Evolutionary conservation across 2,797 vertebrate genomes (phyloP).

Genomic region (Falco peregrinus): DNA sequence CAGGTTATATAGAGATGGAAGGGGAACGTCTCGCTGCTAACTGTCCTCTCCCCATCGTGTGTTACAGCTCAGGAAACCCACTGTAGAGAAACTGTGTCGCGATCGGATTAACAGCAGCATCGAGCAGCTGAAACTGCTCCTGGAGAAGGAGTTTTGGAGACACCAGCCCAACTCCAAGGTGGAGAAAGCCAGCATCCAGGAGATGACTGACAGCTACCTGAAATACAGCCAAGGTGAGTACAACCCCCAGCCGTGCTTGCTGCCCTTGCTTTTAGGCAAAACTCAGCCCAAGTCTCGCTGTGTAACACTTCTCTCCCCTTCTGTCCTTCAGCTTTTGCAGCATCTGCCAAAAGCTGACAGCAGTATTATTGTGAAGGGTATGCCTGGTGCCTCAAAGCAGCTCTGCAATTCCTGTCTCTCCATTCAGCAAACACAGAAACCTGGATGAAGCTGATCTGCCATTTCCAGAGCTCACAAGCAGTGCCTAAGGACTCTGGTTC

Average conservation of each 20-base stretch:
- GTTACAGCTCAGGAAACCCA: conserved; percentile 82
- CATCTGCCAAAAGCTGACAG: conserved; percentile 43
- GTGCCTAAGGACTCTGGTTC: conserved; percentile 25
- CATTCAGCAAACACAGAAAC: conserved; percentile 77
- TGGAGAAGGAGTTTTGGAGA: conserved; percentile 78
- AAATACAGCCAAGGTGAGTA: conserved; percentile 74
- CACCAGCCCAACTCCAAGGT: conserved; percentile 80
- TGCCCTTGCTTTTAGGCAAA: not conserved
- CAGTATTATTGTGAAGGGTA: conserved; percentile 78
- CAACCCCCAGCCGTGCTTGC: accelerated
- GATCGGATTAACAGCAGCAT: conserved; percentile 72
- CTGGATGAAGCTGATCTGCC: conserved; percentile 78
- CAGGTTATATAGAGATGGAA: accelerated
- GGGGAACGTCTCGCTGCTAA: not conserved
- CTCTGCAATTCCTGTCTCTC: conserved; percentile 82
- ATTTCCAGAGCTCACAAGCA: conserved; percentile 78
- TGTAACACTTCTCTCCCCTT: not conserved
- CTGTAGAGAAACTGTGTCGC: conserved; percentile 80
- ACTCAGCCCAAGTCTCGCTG: not conserved
- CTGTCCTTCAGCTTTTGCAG: conserved; percentile 46
- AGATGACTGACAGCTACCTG: conserved; percentile 84
- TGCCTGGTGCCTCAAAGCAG: conserved; percentile 83
- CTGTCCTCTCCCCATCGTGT: not conserved
- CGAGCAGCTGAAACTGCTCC: conserved; percentile 77
- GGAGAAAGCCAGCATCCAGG: conserved; percentile 84